phyloP scores from a whole-genome alignment of 1,140 invertebrate genomes.

The Scaptodrosophila lebanonensis region DNA sequence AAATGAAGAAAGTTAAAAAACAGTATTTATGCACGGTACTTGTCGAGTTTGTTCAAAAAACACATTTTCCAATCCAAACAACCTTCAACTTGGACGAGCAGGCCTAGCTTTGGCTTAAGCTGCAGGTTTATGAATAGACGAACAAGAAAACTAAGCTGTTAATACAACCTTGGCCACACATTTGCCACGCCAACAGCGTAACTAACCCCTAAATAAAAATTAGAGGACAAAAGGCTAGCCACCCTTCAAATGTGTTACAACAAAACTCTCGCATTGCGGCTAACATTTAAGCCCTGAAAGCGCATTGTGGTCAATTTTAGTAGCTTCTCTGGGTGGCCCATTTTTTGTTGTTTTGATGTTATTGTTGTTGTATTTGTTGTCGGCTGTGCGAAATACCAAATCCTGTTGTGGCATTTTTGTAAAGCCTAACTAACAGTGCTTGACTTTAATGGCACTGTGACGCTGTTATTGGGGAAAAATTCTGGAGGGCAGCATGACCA shows the following conservation, averaged over 20 bases:
- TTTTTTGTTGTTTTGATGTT: slow-evolving; percentile 9
- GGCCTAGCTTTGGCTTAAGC: slow-evolving; percentile 13
- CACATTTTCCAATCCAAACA: too few species aligned
- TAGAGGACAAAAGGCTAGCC: slow-evolving; percentile 4
- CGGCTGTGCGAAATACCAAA: slow-evolving; percentile 20
- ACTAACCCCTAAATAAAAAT: slow-evolving; percentile 22
- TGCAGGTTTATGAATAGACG: slow-evolving; percentile 22
- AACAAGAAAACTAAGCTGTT: slow-evolving; percentile 33
- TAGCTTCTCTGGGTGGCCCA: background rate
- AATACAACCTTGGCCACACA: slow-evolving; percentile 33
- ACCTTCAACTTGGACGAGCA: too few species aligned
- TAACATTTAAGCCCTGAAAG: slow-evolving; percentile 53
- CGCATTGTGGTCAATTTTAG: slow-evolving; percentile 45
- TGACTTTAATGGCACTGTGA: slow-evolving; percentile 32
- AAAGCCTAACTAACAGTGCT: slow-evolving; percentile 24
- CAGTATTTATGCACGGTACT: too few species aligned
- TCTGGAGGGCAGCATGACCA: too few species aligned
- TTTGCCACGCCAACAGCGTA: too few species aligned
- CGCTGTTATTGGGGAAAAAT: too few species aligned
- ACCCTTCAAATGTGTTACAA: slow-evolving; percentile 13
- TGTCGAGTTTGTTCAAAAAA: too few species aligned
- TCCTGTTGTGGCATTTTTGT: slow-evolving; percentile 26
- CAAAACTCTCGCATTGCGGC: slow-evolving; percentile 1
- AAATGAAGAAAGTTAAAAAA: too few species aligned
- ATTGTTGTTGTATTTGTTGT: too few species aligned